These are phyloP conservation scores for Conus canariensis DNA, from an alignment of 2,888 invertebrate genomes.

Conservation along the genomic window DNA sequence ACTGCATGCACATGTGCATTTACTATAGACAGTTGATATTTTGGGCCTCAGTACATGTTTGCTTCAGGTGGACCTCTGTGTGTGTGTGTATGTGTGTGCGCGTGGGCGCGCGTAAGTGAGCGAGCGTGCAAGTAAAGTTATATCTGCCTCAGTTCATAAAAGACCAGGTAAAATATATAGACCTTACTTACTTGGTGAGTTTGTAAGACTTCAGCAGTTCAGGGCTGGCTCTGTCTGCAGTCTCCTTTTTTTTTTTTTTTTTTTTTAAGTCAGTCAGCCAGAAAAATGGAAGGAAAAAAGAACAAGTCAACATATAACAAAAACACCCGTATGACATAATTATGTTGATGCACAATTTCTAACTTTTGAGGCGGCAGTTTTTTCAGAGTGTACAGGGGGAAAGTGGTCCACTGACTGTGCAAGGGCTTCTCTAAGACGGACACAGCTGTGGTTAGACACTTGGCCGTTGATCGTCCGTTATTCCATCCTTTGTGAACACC, in stretches of 20 bases:
- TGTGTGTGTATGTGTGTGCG: too few species aligned
- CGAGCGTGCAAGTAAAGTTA: too few species aligned
- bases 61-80: too few species aligned
- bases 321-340: background rate
- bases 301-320: background rate
- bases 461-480: background rate
- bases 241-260: background rate
- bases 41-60: too few species aligned
- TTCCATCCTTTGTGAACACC: background rate
- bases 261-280: background rate
- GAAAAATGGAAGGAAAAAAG: too few species aligned
- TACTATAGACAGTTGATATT: too few species aligned
- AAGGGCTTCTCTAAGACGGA: background rate
- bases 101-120: too few species aligned
- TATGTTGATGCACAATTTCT: background rate
- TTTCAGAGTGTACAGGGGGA: constrained; percentile 10
- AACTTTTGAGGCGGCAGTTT: constrained; percentile 15
- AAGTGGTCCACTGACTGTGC: background rate
- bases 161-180: too few species aligned
- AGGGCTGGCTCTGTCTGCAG: background rate
- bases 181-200: too few species aligned
- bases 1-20: too few species aligned
- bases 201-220: too few species aligned
- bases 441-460: background rate
- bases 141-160: too few species aligned